A percentile compares a stretch with the other conserved stretches of the same genome.
Conservation (phyloP, 37 sponge, comb jelly and placozoan genomes). For the Spongilla lacustris region DNA sequence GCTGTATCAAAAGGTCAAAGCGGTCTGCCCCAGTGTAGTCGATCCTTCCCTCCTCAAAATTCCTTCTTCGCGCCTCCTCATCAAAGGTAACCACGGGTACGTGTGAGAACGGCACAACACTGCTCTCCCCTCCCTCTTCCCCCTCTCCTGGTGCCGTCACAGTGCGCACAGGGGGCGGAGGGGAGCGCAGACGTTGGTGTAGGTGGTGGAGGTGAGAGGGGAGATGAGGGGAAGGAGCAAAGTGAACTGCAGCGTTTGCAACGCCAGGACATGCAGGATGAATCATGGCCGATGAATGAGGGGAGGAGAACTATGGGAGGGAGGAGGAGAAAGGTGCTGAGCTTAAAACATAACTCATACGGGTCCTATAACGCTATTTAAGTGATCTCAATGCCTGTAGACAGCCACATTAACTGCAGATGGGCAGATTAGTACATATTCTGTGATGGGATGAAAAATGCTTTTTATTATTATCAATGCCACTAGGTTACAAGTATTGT, state of each 20-base stretch:
- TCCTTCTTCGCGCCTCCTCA: neutral
- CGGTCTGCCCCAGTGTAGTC: constrained; percentile 41
- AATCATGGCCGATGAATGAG: neutral
- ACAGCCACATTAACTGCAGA: too few relatives aligned
- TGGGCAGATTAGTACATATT: too few relatives aligned
- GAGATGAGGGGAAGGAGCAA: neutral
- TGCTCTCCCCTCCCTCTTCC: neutral
- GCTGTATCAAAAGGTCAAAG: constrained; percentile 15
- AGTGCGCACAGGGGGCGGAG: neutral
- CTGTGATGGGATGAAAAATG: too few relatives aligned
- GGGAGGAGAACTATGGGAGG: neutral
- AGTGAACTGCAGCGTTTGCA: neutral
- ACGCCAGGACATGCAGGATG: neutral
- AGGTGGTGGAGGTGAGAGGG: constrained; percentile 1
- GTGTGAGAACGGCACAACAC: neutral
- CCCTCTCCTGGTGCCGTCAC: neutral
- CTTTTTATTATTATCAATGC: too few relatives aligned
- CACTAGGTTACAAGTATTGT: too few relatives aligned
- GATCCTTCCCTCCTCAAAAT: constrained; percentile 33
- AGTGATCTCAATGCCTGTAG: too few relatives aligned
- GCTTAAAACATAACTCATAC: too few relatives aligned
- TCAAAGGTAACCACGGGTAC: neutral
- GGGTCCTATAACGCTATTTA: too few relatives aligned
- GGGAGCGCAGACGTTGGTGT: neutral
- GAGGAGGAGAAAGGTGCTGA: neutral